Percentiles rank a stretch among this genome's conserved stretches.
Conservation (phyloP, 2,888 invertebrate genomes). For the Hofmannophila pseudospretella region DNA sequence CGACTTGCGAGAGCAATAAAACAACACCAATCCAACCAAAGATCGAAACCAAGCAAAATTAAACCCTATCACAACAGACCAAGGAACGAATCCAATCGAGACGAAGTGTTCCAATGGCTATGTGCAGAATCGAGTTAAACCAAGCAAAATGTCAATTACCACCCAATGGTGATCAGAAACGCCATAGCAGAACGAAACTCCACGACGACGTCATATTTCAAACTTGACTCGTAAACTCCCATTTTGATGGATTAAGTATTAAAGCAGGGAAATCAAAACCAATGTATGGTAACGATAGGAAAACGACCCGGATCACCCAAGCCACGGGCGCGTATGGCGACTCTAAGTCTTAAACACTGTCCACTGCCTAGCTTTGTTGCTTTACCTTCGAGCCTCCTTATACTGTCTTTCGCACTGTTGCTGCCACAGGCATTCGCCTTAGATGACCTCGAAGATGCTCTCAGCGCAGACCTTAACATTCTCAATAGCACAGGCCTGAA, state of each 20-base stretch:
- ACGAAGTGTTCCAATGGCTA: conserved; percentile 55
- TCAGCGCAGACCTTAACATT: conserved; percentile 25
- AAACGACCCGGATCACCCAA: conserved; percentile 55
- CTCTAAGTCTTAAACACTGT: conserved; percentile 64
- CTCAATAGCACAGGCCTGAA: conserved; percentile 46
- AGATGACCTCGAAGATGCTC: conserved; percentile 41
- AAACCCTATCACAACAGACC: conserved; percentile 37
- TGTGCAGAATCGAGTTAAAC: conserved; percentile 49
- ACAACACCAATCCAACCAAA: conserved; percentile 45
- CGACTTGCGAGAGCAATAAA: conserved; percentile 59
- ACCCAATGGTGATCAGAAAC: conserved; percentile 52
- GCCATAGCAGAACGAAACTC: conserved; percentile 52
- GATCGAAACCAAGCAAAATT: conserved; percentile 31
- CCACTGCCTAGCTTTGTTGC: conserved; percentile 76
- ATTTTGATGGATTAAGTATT: conserved; percentile 1
- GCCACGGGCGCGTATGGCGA: conserved; percentile 74
- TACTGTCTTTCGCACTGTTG: conserved; percentile 55
- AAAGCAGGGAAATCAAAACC: conserved; percentile 38
- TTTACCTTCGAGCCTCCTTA: conserved; percentile 75
- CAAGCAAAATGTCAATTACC: conserved; percentile 68
- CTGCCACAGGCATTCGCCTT: conserved; percentile 47
- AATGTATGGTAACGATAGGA: conserved; percentile 70
- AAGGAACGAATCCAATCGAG: conserved; percentile 31
- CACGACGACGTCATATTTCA: conserved; percentile 62
- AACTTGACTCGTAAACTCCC: conserved; percentile 49